These are phyloP conservation scores for Columba livia DNA, from an alignment of 2,113 vertebrate species.

Conservation along the genomic window DNA sequence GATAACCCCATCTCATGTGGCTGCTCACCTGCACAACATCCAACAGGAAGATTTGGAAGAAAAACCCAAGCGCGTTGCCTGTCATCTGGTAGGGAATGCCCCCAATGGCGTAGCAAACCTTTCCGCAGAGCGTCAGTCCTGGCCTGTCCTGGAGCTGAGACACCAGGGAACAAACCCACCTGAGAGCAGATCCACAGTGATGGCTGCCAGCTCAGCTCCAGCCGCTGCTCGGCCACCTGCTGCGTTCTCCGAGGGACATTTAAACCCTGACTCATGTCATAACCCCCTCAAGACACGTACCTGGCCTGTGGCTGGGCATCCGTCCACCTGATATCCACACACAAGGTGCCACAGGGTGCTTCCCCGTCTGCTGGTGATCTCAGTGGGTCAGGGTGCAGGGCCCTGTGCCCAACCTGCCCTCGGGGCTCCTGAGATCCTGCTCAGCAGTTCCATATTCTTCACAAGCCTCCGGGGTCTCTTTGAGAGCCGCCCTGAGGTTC, in stretches of 20 bases:
- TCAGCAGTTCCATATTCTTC: not conserved
- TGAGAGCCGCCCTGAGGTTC: not conserved
- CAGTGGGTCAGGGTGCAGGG: not conserved
- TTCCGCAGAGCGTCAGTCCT: constrained; percentile 61
- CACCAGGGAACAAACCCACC: not conserved
- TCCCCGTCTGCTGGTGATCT: not conserved
- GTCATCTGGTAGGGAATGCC: constrained; percentile 75
- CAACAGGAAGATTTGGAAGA: constrained; percentile 79
- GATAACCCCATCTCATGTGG: not conserved
- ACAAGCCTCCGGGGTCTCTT: not conserved
- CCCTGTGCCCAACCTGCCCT: not conserved
- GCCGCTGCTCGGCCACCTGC: not conserved
- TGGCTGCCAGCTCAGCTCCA: not conserved
- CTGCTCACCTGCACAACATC: constrained; percentile 76
- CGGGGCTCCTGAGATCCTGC: not conserved
- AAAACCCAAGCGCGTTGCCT: constrained; percentile 57
- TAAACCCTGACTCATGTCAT: not conserved
- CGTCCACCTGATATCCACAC: not conserved
- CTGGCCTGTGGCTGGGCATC: no score
- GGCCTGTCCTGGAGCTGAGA: constrained; percentile 2
- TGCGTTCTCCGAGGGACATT: rapidly evolving
- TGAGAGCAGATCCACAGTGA: rapidly evolving
- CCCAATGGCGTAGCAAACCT: constrained; percentile 75
- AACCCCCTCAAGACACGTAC: no score
- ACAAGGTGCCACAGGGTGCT: not conserved